A percentile compares a stretch with the other conserved stretches of the same genome.
phyloP scores from a whole-genome alignment of 2,113 vertebrate species.

The Paralichthys olivaceus region DNA sequence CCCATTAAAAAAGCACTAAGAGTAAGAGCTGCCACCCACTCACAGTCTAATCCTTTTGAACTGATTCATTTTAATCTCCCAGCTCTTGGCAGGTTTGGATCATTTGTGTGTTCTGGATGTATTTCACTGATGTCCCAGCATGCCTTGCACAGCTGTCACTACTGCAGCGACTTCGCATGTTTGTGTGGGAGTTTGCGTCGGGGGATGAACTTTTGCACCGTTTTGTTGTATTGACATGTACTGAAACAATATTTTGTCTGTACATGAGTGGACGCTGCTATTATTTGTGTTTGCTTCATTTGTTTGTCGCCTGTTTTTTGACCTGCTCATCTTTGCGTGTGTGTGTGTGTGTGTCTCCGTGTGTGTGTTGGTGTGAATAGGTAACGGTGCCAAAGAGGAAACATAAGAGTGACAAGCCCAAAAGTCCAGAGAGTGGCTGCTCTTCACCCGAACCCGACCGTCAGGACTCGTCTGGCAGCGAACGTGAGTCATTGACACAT shows the following conservation, averaged over 20 bases:
- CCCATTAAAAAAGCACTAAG: constrained; percentile 2
- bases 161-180: constrained; percentile 20
- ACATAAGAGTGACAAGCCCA: constrained; percentile 88
- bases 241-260: background rate
- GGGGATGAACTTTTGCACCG: background rate
- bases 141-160: constrained; percentile 15
- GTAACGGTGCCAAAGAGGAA: constrained; percentile 95
- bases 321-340: constrained; percentile 2
- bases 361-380: constrained; percentile 71
- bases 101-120: background rate
- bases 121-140: constrained; percentile 19
- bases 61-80: background rate
- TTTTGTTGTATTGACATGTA: background rate
- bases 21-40: background rate
- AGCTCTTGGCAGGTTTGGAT: constrained; percentile 34
- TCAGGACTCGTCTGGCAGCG: constrained; percentile 96
- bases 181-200: background rate
- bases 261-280: background rate
- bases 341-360: constrained; percentile 32
- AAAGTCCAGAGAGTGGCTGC: constrained; percentile 92
- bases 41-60: constrained; percentile 13
- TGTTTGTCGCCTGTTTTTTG: background rate
- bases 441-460: constrained; percentile 95
- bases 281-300: background rate
- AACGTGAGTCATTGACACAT: constrained; percentile 82